Evolutionary conservation across 2,888 invertebrate genomes (phyloP), one percentile per base, ranked within the genome.

Genomic region (Epinotia nisella): DNA sequence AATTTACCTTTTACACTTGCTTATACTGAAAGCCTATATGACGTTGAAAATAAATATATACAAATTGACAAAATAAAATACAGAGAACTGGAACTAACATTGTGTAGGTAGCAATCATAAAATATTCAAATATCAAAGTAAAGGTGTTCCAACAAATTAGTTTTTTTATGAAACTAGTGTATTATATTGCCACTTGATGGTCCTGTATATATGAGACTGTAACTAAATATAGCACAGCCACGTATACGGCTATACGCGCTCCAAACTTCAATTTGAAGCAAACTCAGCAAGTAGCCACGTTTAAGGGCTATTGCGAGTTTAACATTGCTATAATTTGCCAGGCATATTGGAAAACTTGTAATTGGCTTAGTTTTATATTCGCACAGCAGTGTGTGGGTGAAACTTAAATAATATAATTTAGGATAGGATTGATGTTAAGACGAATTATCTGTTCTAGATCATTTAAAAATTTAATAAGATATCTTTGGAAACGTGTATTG

Each of bases 321-420:
- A 87, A 87, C 88, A 90, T 87, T 88, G 87, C 85, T 89, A 90
- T 91, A 90, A 91, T 90, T 89, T 88, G 84, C 89, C 83, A 82
- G 86, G 86, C 88, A 88, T 90, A 91, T 91, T 90, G 90, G 90
- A 89, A 91, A 91, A 92, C 90, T 91, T 92, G 88, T 91, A 91
- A 92, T 91, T 91, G 90, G 86, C 90, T 92, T 90, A 90, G 88
- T 92, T 90, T 91, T 91, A 89, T 91, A 88, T 90, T 89, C 85
- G 85, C 81, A 81, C 80, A 78, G 81, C 82, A 82, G 85, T 89
- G 85, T 88, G 86, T 86, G 85, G 78, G 79, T 77, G 77, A 81
- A 88, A 88, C 88, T 89, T 87, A 85, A 88, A 87, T 87, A 81
- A 87, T 87, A 89, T 86, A 84, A 84, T 83, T 86, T 86, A 83